Conservation (phyloP, 1,140 invertebrate genomes). For the Aethina tumida region DNA sequence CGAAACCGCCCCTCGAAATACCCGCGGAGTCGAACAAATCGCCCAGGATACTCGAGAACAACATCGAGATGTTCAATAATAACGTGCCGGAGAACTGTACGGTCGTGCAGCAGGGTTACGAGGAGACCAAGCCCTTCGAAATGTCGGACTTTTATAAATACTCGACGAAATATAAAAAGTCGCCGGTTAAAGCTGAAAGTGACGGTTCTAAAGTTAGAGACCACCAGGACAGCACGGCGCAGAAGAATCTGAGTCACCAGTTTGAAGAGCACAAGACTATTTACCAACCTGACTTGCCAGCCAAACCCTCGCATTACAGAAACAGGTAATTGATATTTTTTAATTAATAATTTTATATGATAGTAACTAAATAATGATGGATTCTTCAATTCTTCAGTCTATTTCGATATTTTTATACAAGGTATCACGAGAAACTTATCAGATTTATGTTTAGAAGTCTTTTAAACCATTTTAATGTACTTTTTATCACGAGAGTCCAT, state of each 20-base stretch:
- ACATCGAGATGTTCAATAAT: slow-evolving; percentile 35
- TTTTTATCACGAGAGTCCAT: too few relatives aligned
- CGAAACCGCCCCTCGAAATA: slow-evolving; percentile 30
- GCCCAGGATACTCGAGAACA: slow-evolving; percentile 30
- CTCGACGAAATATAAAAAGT: slow-evolving; percentile 65
- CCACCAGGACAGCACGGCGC: too few relatives aligned
- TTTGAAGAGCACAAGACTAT: slow-evolving; percentile 16
- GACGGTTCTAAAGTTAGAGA: slow-evolving; percentile 3
- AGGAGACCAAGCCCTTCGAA: slow-evolving; percentile 92
- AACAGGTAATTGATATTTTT: slow-evolving; percentile 8
- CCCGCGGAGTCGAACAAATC: slow-evolving; percentile 30
- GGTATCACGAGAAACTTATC: too few relatives aligned
- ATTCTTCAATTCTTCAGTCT: too few relatives aligned
- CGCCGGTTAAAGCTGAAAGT: slow-evolving; percentile 19
- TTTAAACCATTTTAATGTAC: too few relatives aligned
- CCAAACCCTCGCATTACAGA: too few relatives aligned
- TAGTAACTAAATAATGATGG: too few relatives aligned
- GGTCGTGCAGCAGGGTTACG: slow-evolving; percentile 74
- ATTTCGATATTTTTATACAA: too few relatives aligned
- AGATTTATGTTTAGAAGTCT: too few relatives aligned
- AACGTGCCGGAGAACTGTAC: slow-evolving; percentile 69
- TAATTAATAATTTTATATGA: too few relatives aligned
- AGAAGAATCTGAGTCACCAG: slow-evolving; percentile 17
- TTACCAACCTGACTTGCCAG: slow-evolving; percentile 1
- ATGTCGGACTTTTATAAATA: slow-evolving; percentile 98